phyloP scores from a whole-genome alignment of 2,113 vertebrate species.

The Lepus americanus region DNA sequence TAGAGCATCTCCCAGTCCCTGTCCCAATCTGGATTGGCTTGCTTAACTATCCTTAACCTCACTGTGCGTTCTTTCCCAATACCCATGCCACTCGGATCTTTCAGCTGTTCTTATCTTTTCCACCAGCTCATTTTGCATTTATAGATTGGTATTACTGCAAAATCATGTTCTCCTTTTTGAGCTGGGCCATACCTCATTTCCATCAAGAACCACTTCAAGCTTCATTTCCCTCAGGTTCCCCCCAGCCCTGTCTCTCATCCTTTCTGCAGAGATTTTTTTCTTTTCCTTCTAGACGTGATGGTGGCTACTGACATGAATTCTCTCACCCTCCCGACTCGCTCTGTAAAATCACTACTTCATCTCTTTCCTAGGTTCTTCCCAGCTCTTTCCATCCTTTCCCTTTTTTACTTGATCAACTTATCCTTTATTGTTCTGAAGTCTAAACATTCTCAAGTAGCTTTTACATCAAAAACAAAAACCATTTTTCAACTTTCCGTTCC shows the following conservation, averaged over 20 bases:
- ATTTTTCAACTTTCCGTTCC: not conserved
- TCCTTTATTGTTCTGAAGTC: slow-evolving; percentile 21
- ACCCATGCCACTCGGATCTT: slow-evolving; percentile 5
- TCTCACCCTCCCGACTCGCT: not conserved
- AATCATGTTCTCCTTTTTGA: slow-evolving; percentile 2
- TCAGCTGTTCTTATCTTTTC: slow-evolving; percentile 22
- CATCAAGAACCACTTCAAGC: slow-evolving; percentile 38
- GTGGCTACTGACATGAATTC: not conserved
- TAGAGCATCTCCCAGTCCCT: not conserved
- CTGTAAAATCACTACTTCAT: not conserved
- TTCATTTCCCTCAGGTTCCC: slow-evolving; percentile 14
- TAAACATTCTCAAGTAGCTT: slow-evolving; percentile 5
- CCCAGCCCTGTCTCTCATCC: not conserved
- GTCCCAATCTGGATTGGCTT: not conserved
- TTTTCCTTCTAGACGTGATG: slow-evolving; percentile 21
- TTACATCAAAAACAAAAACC: not conserved
- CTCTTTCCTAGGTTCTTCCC: not conserved
- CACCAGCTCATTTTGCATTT: slow-evolving; percentile 3
- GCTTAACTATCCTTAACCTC: not conserved
- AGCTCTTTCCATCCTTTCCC: not conserved
- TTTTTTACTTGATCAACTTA: slow-evolving; percentile 23
- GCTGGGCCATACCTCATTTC: not conserved
- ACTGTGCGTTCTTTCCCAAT: not conserved
- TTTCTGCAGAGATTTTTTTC: slow-evolving; percentile 11
- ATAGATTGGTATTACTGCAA: not conserved